These are phyloP conservation scores for Clinocottus analis DNA, from an alignment of 2,113 vertebrate species.

Conservation along the genomic window DNA sequence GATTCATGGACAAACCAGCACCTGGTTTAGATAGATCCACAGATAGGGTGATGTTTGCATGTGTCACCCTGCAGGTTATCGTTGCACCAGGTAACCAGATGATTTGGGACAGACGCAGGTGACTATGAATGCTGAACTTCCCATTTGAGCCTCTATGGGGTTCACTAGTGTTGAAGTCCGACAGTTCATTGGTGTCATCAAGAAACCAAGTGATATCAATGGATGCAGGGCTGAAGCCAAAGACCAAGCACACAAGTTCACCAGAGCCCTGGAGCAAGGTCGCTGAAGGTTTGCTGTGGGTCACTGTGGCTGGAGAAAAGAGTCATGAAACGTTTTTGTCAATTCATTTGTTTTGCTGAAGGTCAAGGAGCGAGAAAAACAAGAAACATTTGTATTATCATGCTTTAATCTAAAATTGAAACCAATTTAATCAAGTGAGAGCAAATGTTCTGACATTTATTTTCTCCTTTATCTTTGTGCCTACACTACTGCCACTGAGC, in stretches of 20 bases:
- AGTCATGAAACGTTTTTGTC: neutral
- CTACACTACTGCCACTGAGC: neutral
- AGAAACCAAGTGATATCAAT: slow-evolving; percentile 74
- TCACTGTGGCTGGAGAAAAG: slow-evolving; percentile 52
- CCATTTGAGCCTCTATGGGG: slow-evolving; percentile 65
- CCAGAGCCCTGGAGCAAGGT: slow-evolving; percentile 58
- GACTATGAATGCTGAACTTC: slow-evolving; percentile 75
- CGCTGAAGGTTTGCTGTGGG: slow-evolving; percentile 48
- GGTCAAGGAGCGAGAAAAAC: neutral
- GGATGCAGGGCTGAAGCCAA: slow-evolving; percentile 71
- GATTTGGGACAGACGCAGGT: slow-evolving; percentile 50
- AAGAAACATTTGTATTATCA: neutral
- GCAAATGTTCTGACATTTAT: neutral
- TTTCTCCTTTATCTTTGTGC: neutral
- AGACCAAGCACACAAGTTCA: slow-evolving; percentile 73
- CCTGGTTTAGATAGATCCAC: slow-evolving; percentile 67
- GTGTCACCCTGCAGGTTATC: slow-evolving; percentile 74
- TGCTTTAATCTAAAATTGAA: neutral
- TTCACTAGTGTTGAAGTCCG: slow-evolving; percentile 42
- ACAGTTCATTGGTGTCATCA: slow-evolving; percentile 15
- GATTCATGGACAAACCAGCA: slow-evolving; percentile 5
- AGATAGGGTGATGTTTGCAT: slow-evolving; percentile 53
- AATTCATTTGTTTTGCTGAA: neutral
- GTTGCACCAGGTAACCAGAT: slow-evolving; percentile 59
- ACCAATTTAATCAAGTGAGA: neutral